A percentile compares a stretch with the other conserved stretches of the same genome.
These are phyloP conservation scores for Limonius californicus DNA, from an alignment of 1,140 invertebrate species.

Conservation along the genomic window DNA sequence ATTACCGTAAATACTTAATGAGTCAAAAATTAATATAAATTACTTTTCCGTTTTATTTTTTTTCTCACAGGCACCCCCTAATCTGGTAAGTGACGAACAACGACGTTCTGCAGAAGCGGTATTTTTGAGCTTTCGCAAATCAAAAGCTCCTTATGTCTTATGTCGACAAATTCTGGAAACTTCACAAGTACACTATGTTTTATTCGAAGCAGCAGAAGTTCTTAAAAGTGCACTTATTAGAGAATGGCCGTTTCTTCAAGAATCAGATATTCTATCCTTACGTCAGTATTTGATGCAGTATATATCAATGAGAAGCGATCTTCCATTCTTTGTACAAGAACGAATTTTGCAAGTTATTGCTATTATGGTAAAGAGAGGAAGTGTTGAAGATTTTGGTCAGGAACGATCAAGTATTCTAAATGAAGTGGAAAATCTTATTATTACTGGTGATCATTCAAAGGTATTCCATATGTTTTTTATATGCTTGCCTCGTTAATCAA, in stretches of 20 bases:
- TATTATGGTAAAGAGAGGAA: slow-evolving; percentile 80
- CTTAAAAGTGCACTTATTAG: slow-evolving; percentile 77
- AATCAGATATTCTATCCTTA: slow-evolving; percentile 66
- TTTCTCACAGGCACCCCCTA: slow-evolving; percentile 71
- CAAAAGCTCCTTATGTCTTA: slow-evolving; percentile 74
- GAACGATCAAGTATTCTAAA: slow-evolving; percentile 66
- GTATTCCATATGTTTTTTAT: slow-evolving; percentile 40
- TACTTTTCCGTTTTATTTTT: slow-evolving; percentile 12
- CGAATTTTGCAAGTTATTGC: slow-evolving; percentile 74
- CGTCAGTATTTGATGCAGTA: slow-evolving; percentile 76
- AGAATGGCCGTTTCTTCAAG: slow-evolving; percentile 71
- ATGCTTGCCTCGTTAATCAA: no score
- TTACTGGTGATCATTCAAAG: slow-evolving; percentile 57
- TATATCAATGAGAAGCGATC: slow-evolving; percentile 58
- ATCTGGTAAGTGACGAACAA: slow-evolving; percentile 72
- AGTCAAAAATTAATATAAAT: slow-evolving; percentile 10
- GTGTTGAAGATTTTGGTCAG: slow-evolving; percentile 65
- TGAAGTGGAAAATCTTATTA: slow-evolving; percentile 70
- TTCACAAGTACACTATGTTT: slow-evolving; percentile 73
- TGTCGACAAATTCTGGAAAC: slow-evolving; percentile 80
- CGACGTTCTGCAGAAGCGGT: slow-evolving; percentile 73
- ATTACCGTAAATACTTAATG: slow-evolving; percentile 38
- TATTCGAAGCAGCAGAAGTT: slow-evolving; percentile 83
- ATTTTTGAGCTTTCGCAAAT: slow-evolving; percentile 77
- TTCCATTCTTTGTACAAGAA: slow-evolving; percentile 60